Evolutionary conservation across 2,888 invertebrate species (phyloP), one percentile per base, ranked within the genome.

Genomic region (Ecliptopera silaceata): DNA sequence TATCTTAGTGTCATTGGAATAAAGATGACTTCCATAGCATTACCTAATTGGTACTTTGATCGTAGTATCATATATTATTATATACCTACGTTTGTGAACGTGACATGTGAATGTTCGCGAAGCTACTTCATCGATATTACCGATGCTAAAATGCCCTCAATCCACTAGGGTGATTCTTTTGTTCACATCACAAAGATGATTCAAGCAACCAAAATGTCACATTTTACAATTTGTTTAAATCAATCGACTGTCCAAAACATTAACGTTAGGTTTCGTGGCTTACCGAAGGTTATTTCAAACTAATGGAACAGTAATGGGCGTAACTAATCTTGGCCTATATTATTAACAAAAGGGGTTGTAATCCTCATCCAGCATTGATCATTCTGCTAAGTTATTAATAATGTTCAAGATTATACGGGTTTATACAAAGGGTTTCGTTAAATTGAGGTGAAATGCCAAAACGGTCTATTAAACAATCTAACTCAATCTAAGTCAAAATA

Each of bases 321-420:
- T 43, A 22, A 36, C 45, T 54, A 47, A 47, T 47, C 47, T 47
- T 47, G 42, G 36, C 42, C 42, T 47, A 47, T 54, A 42, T 45
- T 51, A 44, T 41, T 47, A 53, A 53, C 54, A 54, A 54, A 53
- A 38, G 36, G 34, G 47, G 34, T 29, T 43, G 52, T 53, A 53
- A 48, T 29, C 43, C 48, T 22, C 41, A 32, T 32, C 54, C 36
- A 43, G 29, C 39, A 54, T 47, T 48, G 42, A 54, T 54, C 6
- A 43, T 48, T 47, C 17, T 13, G 29, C 47, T 42, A 34, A 22
- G 42, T 43, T 47, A 54, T 55, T 43, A 49, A 48, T 48, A 53
- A 54, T 43, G 32, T 42, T 54, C 31, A 55, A 44, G 48, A 44
- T 36, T 36, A 48, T 48, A 38, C 44, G 20, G 26, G 43, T 6